Percentiles rank a stretch among this genome's conserved stretches.
Conservation (phyloP, 2,797 vertebrate genomes). For the Sciurus carolinensis region DNA sequence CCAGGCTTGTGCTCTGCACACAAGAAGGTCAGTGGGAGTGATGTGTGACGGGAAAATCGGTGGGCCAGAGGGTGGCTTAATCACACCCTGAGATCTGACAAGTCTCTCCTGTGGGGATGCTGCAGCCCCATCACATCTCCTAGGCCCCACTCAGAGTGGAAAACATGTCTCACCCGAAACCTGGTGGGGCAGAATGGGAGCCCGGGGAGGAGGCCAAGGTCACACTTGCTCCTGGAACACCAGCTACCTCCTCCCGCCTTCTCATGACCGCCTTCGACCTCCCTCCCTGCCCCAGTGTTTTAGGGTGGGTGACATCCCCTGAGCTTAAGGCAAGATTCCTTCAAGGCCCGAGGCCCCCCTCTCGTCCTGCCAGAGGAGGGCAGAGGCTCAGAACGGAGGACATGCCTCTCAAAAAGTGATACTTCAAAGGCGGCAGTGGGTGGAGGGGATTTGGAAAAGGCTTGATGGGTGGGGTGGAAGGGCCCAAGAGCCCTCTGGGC, state of each 20-base stretch:
- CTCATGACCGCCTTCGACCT: neutral
- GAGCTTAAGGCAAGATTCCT: neutral
- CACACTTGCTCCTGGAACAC: neutral
- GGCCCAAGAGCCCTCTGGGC: constrained; percentile 61
- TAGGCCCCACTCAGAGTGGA: constrained; percentile 82
- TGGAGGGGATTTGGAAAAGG: neutral
- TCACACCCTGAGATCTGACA: constrained; percentile 60
- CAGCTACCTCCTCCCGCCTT: neutral
- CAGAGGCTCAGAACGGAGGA: neutral
- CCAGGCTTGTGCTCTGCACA: neutral
- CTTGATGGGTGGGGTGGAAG: neutral
- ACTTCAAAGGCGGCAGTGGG: neutral
- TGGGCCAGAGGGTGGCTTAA: constrained; percentile 60
- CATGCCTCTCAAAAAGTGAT: neutral
- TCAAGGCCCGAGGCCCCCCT: neutral
- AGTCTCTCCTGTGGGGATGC: constrained; percentile 78
- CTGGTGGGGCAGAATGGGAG: constrained; percentile 37
- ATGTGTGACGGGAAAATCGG: constrained; percentile 34
- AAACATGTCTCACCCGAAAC: constrained; percentile 84
- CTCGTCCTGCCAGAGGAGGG: neutral
- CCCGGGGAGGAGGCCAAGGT: constrained; percentile 25
- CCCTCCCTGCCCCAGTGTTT: neutral
- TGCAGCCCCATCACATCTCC: constrained; percentile 83
- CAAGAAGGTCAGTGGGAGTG: neutral
- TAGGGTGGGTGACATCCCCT: neutral